phyloP scores from a whole-genome alignment of 2,113 vertebrate genomes.

The Typhlomys cinereus region DNA sequence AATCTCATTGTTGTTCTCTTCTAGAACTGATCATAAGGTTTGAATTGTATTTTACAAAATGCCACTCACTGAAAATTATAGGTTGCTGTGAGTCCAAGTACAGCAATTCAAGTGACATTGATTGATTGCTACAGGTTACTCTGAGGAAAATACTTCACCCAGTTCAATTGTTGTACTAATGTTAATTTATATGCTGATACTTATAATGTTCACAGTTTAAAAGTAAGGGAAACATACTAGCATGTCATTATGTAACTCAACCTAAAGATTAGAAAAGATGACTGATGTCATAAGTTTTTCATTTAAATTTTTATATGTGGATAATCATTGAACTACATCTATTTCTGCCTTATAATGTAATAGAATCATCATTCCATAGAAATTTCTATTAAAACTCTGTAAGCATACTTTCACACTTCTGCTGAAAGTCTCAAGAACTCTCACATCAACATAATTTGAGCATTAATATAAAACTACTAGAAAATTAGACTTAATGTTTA shows the following conservation, averaged over 20 bases:
- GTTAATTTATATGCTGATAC: conserved; percentile 73
- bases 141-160: conserved; percentile 70
- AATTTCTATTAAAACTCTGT: conserved; percentile 78
- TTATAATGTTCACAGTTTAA: conserved; percentile 76
- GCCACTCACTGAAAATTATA: conserved; percentile 37
- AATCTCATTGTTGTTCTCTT: neutral
- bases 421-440: conserved; percentile 82
- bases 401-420: conserved; percentile 82
- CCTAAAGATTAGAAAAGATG: conserved; percentile 69
- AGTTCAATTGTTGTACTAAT: conserved; percentile 64
- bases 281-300: conserved; percentile 72
- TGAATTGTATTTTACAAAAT: conserved; percentile 14
- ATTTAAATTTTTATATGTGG: conserved; percentile 81
- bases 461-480: conserved; percentile 79
- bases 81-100: neutral
- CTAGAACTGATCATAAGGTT: conserved; percentile 30
- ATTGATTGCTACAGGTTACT: conserved; percentile 66
- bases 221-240: conserved; percentile 64
- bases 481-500: conserved; percentile 82
- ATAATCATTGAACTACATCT: conserved; percentile 73
- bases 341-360: conserved; percentile 72
- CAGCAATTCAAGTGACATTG: conserved; percentile 57
- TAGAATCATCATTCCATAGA: conserved; percentile 80
- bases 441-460: conserved; percentile 83
- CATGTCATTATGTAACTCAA: conserved; percentile 55